Evolutionary conservation across 2,797 vertebrate species (phyloP).

Genomic region (Yasuhikotakia modesta): DNA sequence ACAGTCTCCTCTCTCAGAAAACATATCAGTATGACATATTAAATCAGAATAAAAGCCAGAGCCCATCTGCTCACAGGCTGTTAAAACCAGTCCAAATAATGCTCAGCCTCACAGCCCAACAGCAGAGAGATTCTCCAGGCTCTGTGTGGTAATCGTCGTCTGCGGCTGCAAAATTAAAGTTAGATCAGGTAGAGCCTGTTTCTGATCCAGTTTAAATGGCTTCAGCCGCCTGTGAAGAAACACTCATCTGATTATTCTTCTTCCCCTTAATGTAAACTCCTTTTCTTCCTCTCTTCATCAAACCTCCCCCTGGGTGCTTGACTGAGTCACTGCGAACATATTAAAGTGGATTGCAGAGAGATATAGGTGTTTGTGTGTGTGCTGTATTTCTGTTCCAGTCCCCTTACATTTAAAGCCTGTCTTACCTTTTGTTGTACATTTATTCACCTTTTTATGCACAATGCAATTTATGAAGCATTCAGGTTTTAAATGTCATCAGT

Average conservation of each 20-base stretch:
- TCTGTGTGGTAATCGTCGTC: constrained; percentile 17
- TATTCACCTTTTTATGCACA: background rate
- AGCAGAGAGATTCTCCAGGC: constrained; percentile 1
- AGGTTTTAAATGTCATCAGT: background rate
- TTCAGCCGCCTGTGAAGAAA: constrained; percentile 17
- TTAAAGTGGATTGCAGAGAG: background rate
- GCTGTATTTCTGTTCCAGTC: constrained; percentile 14
- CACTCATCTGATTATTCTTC: constrained; percentile 35
- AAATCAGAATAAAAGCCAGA: constrained; percentile 16
- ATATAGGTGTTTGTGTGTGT: background rate
- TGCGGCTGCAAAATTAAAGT: constrained; percentile 14
- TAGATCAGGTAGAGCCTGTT: constrained; percentile 27
- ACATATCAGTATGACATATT: constrained; percentile 1
- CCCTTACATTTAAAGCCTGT: background rate
- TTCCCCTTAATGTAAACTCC: constrained; percentile 23
- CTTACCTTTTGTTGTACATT: background rate
- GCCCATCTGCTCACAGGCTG: constrained; percentile 13
- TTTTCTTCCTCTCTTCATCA: constrained; percentile 9
- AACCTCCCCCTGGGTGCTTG: constrained; percentile 17
- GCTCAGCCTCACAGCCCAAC: constrained; percentile 6
- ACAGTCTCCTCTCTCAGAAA: background rate
- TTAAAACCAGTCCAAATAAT: constrained; percentile 24
- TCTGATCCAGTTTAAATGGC: constrained; percentile 40
- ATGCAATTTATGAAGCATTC: background rate
- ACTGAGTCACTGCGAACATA: constrained; percentile 19